Evolutionary conservation across 2,797 vertebrate species (phyloP), one percentile per base, ranked within the genome.

Genomic region (Notamacropus eugenii): DNA sequence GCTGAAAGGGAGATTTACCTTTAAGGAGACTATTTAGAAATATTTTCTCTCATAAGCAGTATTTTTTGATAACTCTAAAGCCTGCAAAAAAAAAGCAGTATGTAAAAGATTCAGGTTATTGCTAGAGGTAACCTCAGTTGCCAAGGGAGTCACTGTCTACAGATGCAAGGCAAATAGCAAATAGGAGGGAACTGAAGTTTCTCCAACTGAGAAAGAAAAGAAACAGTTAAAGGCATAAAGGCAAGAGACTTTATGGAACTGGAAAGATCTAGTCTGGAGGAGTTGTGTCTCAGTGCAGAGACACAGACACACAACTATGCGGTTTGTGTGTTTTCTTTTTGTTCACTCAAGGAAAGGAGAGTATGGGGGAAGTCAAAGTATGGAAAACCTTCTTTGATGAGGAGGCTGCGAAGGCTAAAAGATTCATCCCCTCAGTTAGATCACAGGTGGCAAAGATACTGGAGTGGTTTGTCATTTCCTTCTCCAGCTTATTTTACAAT

Each of bases 331-430:
- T 55, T 46, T 93, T 55, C 13, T n/a, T 56, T 82, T 59, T 91
- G 91, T 74, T 96, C 93, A 94, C 28, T 0, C 12, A 94, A 93
- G 93, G 94, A 31, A 40, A 74, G 91, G 58, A 3, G 24, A 74
- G 19, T 74, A 40, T 74, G n/a, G n/a, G 4, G 59, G n/a, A 74
- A 2, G 40, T 67, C 27, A 54, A 93, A 91, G 14, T 46, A 91
- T 91, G 52, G 55, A 54, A 55, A 8, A 62, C 40, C 13, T 90
- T 28, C 52, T 46, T 46, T 82, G 74, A 57, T 16, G 40, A 58
- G 9, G 19, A 54, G 11, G 3, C 4, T 4, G 9, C 50, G n/a
- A 94, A 90, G n/a, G 34, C 24, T 40, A 82, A 31, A 31, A 93
- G 54, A 91, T 6, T 0, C 55, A 31, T 5, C 46, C 1, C 82